A percentile compares a stretch with the other conserved stretches of the same genome.
These are phyloP conservation scores for Tetrapedia diversipes DNA, from an alignment of 2,888 invertebrate species.

Conservation along the genomic window DNA sequence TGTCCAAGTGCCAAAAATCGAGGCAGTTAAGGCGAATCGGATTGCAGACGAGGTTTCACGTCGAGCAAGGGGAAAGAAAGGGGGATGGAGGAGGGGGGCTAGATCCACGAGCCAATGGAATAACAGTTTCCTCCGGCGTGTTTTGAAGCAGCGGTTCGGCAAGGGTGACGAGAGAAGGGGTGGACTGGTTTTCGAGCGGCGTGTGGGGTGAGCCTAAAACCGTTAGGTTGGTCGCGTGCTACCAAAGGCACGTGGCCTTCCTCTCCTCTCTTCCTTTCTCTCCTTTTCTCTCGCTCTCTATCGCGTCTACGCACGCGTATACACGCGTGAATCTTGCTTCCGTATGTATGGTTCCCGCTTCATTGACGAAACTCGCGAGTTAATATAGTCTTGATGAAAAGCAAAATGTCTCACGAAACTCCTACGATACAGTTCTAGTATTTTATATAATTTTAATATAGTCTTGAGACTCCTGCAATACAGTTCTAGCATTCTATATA, in stretches of 20 bases:
- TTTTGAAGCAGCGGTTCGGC: conserved; percentile 74
- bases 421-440: too few species aligned
- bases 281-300: conserved; percentile 35
- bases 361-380: background rate
- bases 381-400: too few species aligned
- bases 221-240: conserved; percentile 83
- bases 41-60: conserved; percentile 61
- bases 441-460: too few species aligned
- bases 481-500: too few species aligned
- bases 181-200: conserved; percentile 78
- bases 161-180: conserved; percentile 79
- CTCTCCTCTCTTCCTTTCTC: conserved; percentile 54
- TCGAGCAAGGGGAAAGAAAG: conserved; percentile 58
- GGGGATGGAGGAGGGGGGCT: conserved; percentile 69
- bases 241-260: conserved; percentile 78
- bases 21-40: conserved; percentile 57
- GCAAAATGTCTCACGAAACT: too few species aligned
- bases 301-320: conserved; percentile 63
- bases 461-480: too few species aligned
- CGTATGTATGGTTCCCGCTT: conserved; percentile 5
- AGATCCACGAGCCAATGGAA: conserved; percentile 78
- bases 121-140: conserved; percentile 78
- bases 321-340: conserved; percentile 43
- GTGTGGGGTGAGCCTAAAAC: conserved; percentile 80
- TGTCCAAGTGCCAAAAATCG: conserved; percentile 45